Conservation (phyloP, 2,113 vertebrate species). For the Lasiurus cinereus region DNA sequence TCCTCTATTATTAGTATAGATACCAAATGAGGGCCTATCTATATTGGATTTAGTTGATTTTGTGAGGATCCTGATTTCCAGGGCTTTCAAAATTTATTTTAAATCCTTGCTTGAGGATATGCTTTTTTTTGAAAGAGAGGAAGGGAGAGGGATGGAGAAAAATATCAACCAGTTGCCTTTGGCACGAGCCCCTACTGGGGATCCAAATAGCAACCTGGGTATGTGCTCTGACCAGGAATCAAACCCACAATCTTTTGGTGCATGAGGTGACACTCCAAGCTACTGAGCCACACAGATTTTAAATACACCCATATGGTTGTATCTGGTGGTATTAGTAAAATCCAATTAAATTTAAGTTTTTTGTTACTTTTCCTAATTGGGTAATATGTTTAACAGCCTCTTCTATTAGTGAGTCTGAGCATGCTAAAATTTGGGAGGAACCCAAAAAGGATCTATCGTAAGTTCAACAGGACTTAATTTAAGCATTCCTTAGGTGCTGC, state of each 20-base stretch:
- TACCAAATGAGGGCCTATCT: background rate
- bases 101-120: too few species aligned
- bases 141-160: too few species aligned
- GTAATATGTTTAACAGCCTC: background rate
- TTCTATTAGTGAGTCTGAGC: background rate
- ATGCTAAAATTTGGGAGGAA: background rate
- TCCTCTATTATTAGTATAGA: background rate
- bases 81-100: background rate
- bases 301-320: background rate
- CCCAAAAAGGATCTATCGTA: background rate
- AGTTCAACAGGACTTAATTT: background rate
- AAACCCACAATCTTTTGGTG: too few species aligned
- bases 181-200: too few species aligned
- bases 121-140: too few species aligned
- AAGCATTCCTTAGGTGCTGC: background rate
- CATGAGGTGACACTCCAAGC: too few species aligned
- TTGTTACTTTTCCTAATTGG: background rate
- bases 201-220: too few species aligned
- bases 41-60: background rate
- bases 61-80: background rate
- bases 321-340: background rate
- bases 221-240: too few species aligned
- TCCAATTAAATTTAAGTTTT: background rate
- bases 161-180: too few species aligned
- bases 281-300: background rate